Percentiles rank a stretch among this genome's conserved stretches.
Conservation (phyloP, 2,888 invertebrate species). For the Nemotelus pantherinus region DNA sequence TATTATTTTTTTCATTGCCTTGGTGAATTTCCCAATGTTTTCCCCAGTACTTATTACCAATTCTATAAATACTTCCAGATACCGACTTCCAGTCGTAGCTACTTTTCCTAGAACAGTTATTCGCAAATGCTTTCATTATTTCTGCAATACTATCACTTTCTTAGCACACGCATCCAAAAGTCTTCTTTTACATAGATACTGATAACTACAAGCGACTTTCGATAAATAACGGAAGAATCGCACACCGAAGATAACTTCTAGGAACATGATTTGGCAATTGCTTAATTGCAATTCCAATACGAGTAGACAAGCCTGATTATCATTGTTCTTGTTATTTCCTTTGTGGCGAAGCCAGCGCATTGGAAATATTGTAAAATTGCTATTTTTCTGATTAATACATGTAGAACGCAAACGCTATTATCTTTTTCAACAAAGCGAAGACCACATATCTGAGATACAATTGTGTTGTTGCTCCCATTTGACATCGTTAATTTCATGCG, state of each 20-base stretch:
- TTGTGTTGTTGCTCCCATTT: constrained; percentile 17
- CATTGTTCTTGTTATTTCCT: constrained; percentile 1
- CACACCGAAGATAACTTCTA: constrained; percentile 8
- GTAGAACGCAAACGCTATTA: constrained; percentile 6
- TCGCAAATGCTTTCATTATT: too few relatives aligned
- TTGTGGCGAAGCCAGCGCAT: not conserved
- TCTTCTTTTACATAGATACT: too few relatives aligned
- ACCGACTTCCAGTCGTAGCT: too few relatives aligned
- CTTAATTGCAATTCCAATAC: constrained; percentile 31
- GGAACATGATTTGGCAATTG: constrained; percentile 39
- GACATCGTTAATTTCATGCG: constrained; percentile 27
- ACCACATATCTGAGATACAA: not conserved
- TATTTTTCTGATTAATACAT: not conserved
- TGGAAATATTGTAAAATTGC: constrained; percentile 16
- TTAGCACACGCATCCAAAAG: too few relatives aligned
- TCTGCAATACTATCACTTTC: too few relatives aligned
- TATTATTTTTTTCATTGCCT: too few relatives aligned
- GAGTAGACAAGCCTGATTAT: constrained; percentile 2
- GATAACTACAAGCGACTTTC: constrained; percentile 8
- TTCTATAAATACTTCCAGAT: too few relatives aligned
- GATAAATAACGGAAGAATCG: constrained; percentile 17
- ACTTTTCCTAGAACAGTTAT: too few relatives aligned
- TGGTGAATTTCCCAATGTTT: too few relatives aligned
- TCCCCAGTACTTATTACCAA: too few relatives aligned
- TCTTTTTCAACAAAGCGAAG: constrained; percentile 7